Evolutionary conservation across 2,797 vertebrate genomes (phyloP).

Genomic region (Diceros bicornis): DNA sequence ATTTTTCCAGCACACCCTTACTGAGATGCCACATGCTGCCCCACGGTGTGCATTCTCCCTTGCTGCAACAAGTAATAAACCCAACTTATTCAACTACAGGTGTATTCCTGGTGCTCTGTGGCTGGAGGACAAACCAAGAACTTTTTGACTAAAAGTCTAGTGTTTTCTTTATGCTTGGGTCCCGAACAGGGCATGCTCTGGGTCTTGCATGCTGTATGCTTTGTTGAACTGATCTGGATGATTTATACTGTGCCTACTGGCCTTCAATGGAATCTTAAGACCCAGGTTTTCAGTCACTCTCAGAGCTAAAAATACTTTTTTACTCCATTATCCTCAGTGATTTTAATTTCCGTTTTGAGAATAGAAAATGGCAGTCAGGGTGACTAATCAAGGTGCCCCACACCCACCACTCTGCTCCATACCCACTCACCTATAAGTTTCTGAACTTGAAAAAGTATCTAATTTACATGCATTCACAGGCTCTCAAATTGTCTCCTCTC

Average conservation of each 20-base stretch:
- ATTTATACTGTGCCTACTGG: not conserved
- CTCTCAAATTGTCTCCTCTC: not conserved
- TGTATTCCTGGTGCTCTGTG: not conserved
- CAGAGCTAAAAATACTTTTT: not conserved
- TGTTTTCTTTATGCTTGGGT: not conserved
- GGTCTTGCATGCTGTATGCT: not conserved
- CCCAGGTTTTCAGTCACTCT: not conserved
- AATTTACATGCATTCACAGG: not conserved
- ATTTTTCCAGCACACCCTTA: not conserved
- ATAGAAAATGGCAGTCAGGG: not conserved
- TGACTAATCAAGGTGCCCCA: not conserved
- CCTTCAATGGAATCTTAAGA: constrained; percentile 14
- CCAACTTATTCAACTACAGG: not conserved
- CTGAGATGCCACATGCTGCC: not conserved
- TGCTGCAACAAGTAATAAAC: not conserved
- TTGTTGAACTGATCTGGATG: not conserved
- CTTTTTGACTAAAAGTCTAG: constrained; percentile 2
- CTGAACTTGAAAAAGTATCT: not conserved
- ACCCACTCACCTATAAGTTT: not conserved
- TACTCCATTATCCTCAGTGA: not conserved
- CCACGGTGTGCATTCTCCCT: not conserved
- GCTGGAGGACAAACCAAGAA: constrained; percentile 15
- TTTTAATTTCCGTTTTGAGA: constrained; percentile 22
- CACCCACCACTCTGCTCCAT: not conserved
- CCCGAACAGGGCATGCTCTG: not conserved